Evolutionary conservation across 2,888 invertebrate genomes (phyloP).

Genomic region (Lasioglossum vierecki): DNA sequence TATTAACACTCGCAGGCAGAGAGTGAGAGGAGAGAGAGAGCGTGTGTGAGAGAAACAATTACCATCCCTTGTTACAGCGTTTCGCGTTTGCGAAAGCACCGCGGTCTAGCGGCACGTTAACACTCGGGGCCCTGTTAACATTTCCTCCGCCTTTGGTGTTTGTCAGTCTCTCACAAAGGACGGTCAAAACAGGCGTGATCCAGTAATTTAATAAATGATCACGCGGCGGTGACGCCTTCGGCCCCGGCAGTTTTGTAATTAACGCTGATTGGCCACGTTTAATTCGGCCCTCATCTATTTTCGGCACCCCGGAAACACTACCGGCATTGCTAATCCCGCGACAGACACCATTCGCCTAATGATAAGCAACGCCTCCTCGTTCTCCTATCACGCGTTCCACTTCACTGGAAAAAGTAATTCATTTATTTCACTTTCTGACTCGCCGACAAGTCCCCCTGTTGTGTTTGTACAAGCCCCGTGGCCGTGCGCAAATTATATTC

Average conservation of each 20-base stretch:
- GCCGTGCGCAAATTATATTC: background rate
- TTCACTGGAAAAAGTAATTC: background rate
- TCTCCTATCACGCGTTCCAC: background rate
- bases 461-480: background rate
- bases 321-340: background rate
- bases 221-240: slow-evolving; percentile 8
- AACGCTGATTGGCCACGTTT: slow-evolving; percentile 31
- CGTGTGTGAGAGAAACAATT: slow-evolving; percentile 13
- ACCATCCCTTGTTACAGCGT: slow-evolving; percentile 17
- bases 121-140: slow-evolving; percentile 13
- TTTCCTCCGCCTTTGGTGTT: slow-evolving; percentile 14
- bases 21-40: background rate
- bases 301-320: background rate
- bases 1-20: background rate
- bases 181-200: background rate
- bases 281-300: slow-evolving; percentile 17
- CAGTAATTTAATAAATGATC: slow-evolving; percentile 39
- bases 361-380: slow-evolving; percentile 32
- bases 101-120: background rate
- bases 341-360: background rate
- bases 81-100: background rate
- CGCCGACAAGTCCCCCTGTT: background rate
- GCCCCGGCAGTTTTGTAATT: slow-evolving; percentile 31
- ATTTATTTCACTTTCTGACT: background rate
- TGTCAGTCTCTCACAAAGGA: slow-evolving; percentile 23